Base-by-base conservation (phyloP, 2,113 vertebrate species). In the Tragulus kanchil region DNA sequence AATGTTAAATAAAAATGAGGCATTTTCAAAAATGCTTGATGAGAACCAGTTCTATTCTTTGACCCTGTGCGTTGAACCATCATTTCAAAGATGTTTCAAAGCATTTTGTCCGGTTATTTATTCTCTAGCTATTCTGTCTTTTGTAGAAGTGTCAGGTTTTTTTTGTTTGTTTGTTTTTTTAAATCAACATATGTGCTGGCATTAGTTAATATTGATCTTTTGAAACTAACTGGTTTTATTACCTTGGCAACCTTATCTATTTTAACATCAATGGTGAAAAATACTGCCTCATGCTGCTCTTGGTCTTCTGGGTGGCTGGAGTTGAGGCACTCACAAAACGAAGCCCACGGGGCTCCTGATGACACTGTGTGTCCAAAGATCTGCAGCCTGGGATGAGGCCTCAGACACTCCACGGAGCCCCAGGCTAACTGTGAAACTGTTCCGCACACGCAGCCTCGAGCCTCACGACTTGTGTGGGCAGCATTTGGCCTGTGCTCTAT, bases 401-500 rank as follows among this genome's bases (percentile, higher is more conserved):
- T 75, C 26, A 1, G 85, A 86, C 75, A 31, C 45, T 84, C 45
- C 75, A 5, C 0, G 2, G 65, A 56, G 31, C 65, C 71, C 82
- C 0, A 25, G 21, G 93, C 82, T 77, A 45, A 36, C 89, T 14
- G 36, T 12, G 78, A 83, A 93, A 69, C 86, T 13, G 58, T 25
- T 90, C 78, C 96, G 45, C 96, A 88, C 81, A 15, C 83, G 58
- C 93, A 28, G 97, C 89, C 93, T 93, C 86, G 48, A 28, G 73
- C 90, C 93, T 85, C 94, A 54, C 97, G 1, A 93, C 97, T 94
- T 98, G 98, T 98, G 97, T 97, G 98, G 98, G 98, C 97, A 97
- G 96, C 96, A 4, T 56, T 97, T 97, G 97, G 97, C 96, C 28
- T 15, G 31, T 95, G 88, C 90, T 94, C 82, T 98, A 96, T 98